Conservation (phyloP, 2,888 invertebrate species). For the Conistra vaccinii region DNA sequence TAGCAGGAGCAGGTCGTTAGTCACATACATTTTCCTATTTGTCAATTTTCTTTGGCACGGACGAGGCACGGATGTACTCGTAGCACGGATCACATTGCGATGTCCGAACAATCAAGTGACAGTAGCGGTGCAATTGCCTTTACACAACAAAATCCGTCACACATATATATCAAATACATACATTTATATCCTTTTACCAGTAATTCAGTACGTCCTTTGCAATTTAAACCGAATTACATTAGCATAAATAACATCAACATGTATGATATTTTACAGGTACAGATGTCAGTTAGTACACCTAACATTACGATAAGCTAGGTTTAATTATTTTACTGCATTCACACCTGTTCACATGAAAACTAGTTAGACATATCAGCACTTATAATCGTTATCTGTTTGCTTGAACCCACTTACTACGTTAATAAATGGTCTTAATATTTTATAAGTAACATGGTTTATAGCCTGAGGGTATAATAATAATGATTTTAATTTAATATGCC, state of each 20-base stretch:
- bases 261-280: conserved; percentile 17
- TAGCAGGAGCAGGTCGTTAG: too few species aligned
- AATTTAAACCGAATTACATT: conserved; percentile 26
- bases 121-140: too few species aligned
- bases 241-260: conserved; percentile 26
- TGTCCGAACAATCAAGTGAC: neutral
- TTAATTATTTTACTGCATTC: conserved; percentile 46
- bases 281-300: conserved; percentile 30
- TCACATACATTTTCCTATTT: neutral
- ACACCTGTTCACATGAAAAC: conserved; percentile 49
- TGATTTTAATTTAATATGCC: conserved; percentile 20
- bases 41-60: neutral
- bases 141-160: neutral
- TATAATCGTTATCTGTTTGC: conserved; percentile 35
- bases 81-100: neutral
- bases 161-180: conserved; percentile 31
- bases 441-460: conserved; percentile 24
- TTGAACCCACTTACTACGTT: conserved; percentile 35
- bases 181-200: conserved; percentile 20
- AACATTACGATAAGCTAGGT: conserved; percentile 13
- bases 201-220: conserved; percentile 38
- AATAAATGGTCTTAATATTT: conserved; percentile 49
- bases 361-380: conserved; percentile 39
- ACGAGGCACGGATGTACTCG: too few species aligned
- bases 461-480: conserved; percentile 27